A percentile compares a stretch with the other conserved stretches of the same genome.
phyloP scores from a whole-genome alignment of 2,888 invertebrate genomes.

The Sicus ferrugineus region DNA sequence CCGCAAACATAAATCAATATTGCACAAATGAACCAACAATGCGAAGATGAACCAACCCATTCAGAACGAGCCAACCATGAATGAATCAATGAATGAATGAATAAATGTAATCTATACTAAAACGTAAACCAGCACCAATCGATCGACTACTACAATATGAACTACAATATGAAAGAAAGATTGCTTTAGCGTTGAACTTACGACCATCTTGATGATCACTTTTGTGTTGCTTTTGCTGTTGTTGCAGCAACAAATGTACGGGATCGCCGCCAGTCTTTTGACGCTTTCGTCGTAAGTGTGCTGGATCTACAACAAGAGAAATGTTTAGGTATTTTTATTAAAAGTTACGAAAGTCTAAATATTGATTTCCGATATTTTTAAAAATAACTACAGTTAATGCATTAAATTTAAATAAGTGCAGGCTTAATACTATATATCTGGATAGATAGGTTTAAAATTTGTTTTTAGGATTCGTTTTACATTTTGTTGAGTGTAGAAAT shows the following conservation, averaged over 20 bases:
- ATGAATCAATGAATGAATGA: neutral
- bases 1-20: too few species aligned
- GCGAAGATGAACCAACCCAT: neutral
- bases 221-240: conserved; percentile 51
- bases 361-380: too few species aligned
- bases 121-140: conserved; percentile 6
- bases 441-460: too few species aligned
- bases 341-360: conserved; percentile 5
- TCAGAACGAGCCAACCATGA: neutral
- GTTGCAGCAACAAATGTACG: conserved; percentile 63
- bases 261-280: conserved; percentile 64
- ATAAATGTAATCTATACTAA: neutral
- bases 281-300: conserved; percentile 66
- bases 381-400: too few species aligned
- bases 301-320: conserved; percentile 68
- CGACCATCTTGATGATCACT: conserved; percentile 60
- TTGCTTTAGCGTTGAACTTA: conserved; percentile 53
- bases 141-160: neutral
- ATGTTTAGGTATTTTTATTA: neutral
- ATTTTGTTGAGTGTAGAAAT: too few species aligned
- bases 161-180: conserved; percentile 7
- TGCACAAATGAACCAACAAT: neutral
- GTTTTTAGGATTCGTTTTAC: too few species aligned
- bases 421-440: too few species aligned
- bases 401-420: too few species aligned